Conservation (phyloP, 1,140 invertebrate species). For the Schlechtendalia chinensis region DNA sequence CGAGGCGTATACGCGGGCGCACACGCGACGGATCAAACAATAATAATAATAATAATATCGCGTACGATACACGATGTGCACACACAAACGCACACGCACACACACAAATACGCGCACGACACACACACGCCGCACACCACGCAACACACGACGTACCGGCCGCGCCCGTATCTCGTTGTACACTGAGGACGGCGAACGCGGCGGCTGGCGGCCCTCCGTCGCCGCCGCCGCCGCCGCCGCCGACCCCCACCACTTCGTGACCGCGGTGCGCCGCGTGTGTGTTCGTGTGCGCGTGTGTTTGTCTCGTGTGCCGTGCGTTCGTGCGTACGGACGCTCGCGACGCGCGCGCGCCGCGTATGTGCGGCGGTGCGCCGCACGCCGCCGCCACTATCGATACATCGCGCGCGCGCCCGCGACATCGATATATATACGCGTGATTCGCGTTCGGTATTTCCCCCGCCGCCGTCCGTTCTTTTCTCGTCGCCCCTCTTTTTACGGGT, state of each 20-base stretch:
- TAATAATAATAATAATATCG: neutral
- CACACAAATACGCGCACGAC: neutral
- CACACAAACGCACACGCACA: conserved; percentile 8
- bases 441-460: neutral
- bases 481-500: neutral
- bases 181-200: conserved; percentile 3
- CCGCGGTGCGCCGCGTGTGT: neutral
- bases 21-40: neutral
- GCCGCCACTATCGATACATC: conserved; percentile 26
- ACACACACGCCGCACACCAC: neutral
- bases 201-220: conserved; percentile 16
- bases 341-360: neutral
- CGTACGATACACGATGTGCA: neutral
- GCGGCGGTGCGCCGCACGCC: too few species aligned
- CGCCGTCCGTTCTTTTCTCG: too few species aligned
- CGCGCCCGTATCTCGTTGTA: conserved; percentile 47
- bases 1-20: conserved; percentile 23
- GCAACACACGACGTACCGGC: conserved; percentile 21
- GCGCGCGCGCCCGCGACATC: neutral
- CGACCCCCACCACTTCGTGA: neutral
- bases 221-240: neutral
- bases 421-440: neutral
- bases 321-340: too few species aligned
- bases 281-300: neutral
- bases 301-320: too few species aligned